Conservation (phyloP, 2,797 vertebrate species). For the Siniperca scherzeri region DNA sequence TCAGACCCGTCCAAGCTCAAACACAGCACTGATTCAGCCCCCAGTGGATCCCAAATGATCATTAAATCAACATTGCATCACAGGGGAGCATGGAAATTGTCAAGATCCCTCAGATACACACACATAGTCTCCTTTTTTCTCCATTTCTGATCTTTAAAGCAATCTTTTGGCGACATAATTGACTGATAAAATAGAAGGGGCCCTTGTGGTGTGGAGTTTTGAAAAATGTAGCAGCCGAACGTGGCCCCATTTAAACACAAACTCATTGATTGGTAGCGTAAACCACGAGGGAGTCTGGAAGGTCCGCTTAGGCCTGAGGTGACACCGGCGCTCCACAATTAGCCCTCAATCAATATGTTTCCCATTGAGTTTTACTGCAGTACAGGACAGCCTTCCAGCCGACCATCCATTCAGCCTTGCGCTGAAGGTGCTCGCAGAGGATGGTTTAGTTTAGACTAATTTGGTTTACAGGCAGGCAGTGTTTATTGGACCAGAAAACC, state of each 20-base stretch:
- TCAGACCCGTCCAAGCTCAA: constrained; percentile 87
- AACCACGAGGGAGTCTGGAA: constrained; percentile 53
- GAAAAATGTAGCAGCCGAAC: constrained; percentile 43
- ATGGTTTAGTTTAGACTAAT: constrained; percentile 74
- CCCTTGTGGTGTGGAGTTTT: constrained; percentile 10
- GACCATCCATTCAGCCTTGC: constrained; percentile 34
- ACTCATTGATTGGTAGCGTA: constrained; percentile 67
- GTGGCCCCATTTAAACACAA: constrained; percentile 50
- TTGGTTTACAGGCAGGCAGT: constrained; percentile 65
- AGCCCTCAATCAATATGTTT: constrained; percentile 65
- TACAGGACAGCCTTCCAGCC: constrained; percentile 23
- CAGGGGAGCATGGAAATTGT: constrained; percentile 17
- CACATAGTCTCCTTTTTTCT: background rate
- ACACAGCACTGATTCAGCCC: constrained; percentile 66
- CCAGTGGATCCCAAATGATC: constrained; percentile 79
- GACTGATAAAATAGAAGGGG: constrained; percentile 11
- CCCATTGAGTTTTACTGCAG: constrained; percentile 48
- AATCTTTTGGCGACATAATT: constrained; percentile 20
- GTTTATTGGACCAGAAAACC: constrained; percentile 79
- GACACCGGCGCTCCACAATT: constrained; percentile 55
- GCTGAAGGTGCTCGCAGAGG: constrained; percentile 39
- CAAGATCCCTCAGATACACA: constrained; percentile 11
- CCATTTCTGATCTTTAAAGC: background rate
- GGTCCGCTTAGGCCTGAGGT: constrained; percentile 52
- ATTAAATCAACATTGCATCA: constrained; percentile 78